Conservation (phyloP, 2,113 vertebrate species). For the Delphinapterus leucas region DNA sequence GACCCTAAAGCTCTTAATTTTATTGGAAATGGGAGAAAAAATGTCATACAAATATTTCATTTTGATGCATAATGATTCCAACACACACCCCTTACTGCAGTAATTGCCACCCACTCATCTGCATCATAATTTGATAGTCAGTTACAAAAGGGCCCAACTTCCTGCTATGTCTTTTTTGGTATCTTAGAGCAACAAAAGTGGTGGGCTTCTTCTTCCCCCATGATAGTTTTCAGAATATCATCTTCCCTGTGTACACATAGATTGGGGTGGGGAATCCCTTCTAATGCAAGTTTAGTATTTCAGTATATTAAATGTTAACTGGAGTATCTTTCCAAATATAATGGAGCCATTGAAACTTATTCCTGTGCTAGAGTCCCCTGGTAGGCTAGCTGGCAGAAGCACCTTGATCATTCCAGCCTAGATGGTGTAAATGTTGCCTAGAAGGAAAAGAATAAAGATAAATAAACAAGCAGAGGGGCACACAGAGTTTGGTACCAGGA, state of each 20-base stretch:
- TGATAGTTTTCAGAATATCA: not conserved
- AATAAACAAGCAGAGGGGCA: not conserved
- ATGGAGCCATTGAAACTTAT: not conserved
- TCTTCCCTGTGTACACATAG: not conserved
- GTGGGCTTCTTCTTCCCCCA: not conserved
- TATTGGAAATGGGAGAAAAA: slow-evolving; percentile 68
- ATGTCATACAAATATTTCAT: slow-evolving; percentile 78
- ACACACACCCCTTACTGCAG: slow-evolving; percentile 38
- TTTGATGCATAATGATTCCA: slow-evolving; percentile 61
- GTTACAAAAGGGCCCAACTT: not conserved
- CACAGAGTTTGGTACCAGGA: not conserved
- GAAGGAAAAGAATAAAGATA: not conserved
- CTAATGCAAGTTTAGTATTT: not conserved
- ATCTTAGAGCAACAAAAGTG: not conserved
- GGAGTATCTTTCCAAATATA: slow-evolving; percentile 6
- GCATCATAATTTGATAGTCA: slow-evolving; percentile 26
- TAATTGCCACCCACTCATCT: slow-evolving; percentile 45
- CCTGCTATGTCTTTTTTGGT: not conserved
- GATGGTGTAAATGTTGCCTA: not conserved
- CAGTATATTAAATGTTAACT: not conserved
- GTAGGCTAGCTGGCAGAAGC: not conserved
- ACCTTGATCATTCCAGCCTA: not conserved
- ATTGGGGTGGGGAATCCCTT: not conserved
- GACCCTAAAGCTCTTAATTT: slow-evolving; percentile 67
- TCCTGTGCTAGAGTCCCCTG: not conserved